Evolutionary conservation across 2,113 vertebrate genomes (phyloP).

Genomic region (Gnathonemus longibarbis): DNA sequence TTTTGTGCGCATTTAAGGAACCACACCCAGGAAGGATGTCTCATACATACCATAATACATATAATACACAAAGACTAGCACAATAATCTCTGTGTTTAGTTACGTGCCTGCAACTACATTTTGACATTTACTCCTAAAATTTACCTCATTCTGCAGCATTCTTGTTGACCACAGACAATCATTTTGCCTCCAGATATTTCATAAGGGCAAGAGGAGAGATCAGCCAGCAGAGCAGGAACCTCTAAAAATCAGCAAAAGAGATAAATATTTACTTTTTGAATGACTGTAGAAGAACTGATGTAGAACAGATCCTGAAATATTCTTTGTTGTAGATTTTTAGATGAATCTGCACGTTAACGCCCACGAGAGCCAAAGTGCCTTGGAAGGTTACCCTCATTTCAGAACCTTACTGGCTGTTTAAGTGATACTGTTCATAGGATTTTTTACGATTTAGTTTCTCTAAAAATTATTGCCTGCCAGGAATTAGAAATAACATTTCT

Average conservation of each 20-base stretch:
- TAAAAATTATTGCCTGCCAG: not conserved
- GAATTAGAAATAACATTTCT: not conserved
- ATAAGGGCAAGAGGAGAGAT: not conserved
- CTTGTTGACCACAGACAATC: not conserved
- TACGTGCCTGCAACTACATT: not conserved
- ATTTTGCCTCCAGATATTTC: not conserved
- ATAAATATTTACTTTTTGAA: conserved; percentile 8
- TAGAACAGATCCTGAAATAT: not conserved
- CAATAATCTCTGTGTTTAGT: not conserved
- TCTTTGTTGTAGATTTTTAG: not conserved
- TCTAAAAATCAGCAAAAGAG: not conserved
- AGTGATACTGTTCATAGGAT: not conserved
- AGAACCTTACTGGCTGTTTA: not conserved
- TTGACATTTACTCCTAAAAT: not conserved
- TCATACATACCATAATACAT: not conserved
- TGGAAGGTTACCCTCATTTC: not conserved
- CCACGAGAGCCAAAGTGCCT: not conserved
- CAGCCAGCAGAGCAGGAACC: not conserved
- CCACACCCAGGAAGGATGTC: not conserved
- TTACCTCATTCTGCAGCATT: not conserved
- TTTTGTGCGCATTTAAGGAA: not conserved
- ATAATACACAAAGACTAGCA: not conserved
- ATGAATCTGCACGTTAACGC: not conserved
- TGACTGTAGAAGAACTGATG: not conserved
- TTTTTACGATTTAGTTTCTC: not conserved